phyloP scores from a whole-genome alignment of 37 sponge, comb jelly and placozoan genomes.

The Geodia barretti region DNA sequence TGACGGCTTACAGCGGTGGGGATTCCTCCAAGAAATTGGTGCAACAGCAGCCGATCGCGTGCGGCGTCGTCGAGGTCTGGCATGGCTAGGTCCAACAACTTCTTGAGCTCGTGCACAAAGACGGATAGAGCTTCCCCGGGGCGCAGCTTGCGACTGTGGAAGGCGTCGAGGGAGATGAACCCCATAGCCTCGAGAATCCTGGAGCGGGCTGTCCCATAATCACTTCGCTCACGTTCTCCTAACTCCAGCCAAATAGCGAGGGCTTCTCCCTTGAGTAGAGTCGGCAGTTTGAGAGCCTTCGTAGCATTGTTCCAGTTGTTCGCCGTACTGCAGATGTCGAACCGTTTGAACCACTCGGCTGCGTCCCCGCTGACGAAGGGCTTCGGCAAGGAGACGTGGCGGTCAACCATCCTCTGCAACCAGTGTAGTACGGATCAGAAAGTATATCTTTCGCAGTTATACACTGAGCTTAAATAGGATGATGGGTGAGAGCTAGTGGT shows the following conservation, averaged over 20 bases:
- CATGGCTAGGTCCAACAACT: conserved; percentile 60
- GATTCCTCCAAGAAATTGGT: conserved; percentile 51
- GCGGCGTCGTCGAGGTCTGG: conserved; percentile 40
- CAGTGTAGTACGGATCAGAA: no score
- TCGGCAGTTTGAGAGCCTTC: conserved; percentile 33
- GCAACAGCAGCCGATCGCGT: conserved; percentile 38
- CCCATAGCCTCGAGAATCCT: neutral
- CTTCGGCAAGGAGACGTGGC: conserved; percentile 14
- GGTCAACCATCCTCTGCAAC: conserved; percentile 5
- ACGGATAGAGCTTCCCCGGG: conserved; percentile 47
- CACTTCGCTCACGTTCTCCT: conserved; percentile 7
- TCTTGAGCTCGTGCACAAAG: conserved; percentile 46
- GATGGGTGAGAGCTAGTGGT: no score
- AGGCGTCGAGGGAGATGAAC: conserved; percentile 35
- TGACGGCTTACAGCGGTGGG: conserved; percentile 25
- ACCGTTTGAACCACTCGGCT: conserved; percentile 31
- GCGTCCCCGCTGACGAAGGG: conserved; percentile 32
- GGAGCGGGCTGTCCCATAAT: conserved; percentile 8
- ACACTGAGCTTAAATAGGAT: no score
- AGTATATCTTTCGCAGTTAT: no score
- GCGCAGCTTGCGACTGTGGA: conserved; percentile 33
- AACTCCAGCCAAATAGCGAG: conserved; percentile 56
- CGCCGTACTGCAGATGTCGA: conserved; percentile 36
- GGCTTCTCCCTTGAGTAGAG: conserved; percentile 49
- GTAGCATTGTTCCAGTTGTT: conserved; percentile 36